These are phyloP conservation scores for Macheiramphus alcinus DNA, from an alignment of 2,113 vertebrate genomes.

Conservation along the genomic window DNA sequence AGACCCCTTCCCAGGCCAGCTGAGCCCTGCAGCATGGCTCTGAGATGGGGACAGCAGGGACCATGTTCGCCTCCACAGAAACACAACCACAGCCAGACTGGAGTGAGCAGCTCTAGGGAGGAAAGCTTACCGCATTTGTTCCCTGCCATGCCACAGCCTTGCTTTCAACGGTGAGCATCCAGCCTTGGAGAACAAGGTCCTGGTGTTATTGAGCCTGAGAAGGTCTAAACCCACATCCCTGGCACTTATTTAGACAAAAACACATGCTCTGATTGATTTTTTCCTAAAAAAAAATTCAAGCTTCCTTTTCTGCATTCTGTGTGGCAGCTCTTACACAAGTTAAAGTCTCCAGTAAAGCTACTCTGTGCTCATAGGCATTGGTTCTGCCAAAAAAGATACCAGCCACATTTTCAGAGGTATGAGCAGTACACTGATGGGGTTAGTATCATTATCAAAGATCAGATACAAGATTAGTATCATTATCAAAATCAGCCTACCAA, in stretches of 20 bases:
- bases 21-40: background rate
- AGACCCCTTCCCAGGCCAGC: background rate
- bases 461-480: constrained; percentile 32
- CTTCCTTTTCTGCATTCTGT: background rate
- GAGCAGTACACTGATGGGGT: background rate
- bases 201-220: background rate
- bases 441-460: constrained; percentile 26
- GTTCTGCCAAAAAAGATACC: background rate
- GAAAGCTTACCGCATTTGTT: background rate
- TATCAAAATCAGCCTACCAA: constrained; percentile 43
- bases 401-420: background rate
- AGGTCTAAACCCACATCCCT: background rate
- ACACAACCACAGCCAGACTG: background rate
- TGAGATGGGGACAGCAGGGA: background rate
- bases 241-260: background rate
- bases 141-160: background rate
- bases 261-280: background rate
- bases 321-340: background rate
- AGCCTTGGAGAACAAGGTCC: background rate
- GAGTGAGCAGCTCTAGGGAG: background rate
- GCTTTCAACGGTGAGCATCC: background rate
- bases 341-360: background rate
- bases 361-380: background rate
- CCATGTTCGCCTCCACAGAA: accelerated
- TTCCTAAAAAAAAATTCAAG: background rate